These are phyloP conservation scores for Drosophila neonasuta DNA, from an alignment of 2,888 invertebrate genomes.

Conservation along the genomic window DNA sequence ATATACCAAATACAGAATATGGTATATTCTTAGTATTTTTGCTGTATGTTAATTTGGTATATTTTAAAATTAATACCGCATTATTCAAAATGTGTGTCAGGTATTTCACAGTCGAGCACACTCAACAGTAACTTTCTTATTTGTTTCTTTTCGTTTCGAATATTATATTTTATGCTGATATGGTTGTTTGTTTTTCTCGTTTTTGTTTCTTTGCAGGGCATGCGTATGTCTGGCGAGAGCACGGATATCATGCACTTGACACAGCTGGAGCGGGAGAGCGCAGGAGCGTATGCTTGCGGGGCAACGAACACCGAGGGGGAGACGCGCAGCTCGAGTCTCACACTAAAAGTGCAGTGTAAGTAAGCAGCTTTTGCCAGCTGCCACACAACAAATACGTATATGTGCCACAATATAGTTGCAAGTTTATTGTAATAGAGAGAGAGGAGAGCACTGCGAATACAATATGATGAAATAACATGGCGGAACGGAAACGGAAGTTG, in stretches of 20 bases:
- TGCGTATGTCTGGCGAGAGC: slow-evolving; percentile 83
- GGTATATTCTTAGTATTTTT: too few relatives aligned
- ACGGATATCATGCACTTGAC: slow-evolving; percentile 86
- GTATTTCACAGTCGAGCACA: too few relatives aligned
- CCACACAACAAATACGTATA: background rate
- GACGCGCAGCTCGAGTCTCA: slow-evolving; percentile 88
- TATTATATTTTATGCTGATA: slow-evolving; percentile 19
- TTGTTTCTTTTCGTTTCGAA: background rate
- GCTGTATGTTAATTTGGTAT: too few relatives aligned
- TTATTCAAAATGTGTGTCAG: too few relatives aligned
- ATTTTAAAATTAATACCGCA: too few relatives aligned
- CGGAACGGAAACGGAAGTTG: slow-evolving; percentile 65
- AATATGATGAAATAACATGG: slow-evolving; percentile 58
- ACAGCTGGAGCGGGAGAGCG: slow-evolving; percentile 87
- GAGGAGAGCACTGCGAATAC: slow-evolving; percentile 7
- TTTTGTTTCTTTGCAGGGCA: slow-evolving; percentile 73
- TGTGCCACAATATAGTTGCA: slow-evolving; percentile 26
- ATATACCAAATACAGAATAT: too few relatives aligned
- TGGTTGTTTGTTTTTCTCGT: background rate
- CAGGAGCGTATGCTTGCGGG: slow-evolving; percentile 91
- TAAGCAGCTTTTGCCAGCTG: slow-evolving; percentile 65
- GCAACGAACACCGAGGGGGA: slow-evolving; percentile 92
- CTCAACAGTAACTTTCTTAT: too few relatives aligned
- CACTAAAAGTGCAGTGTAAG: slow-evolving; percentile 91
- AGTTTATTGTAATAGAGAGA: slow-evolving; percentile 6